Conservation (phyloP, 2,113 vertebrate species). For the Clinocottus analis region DNA sequence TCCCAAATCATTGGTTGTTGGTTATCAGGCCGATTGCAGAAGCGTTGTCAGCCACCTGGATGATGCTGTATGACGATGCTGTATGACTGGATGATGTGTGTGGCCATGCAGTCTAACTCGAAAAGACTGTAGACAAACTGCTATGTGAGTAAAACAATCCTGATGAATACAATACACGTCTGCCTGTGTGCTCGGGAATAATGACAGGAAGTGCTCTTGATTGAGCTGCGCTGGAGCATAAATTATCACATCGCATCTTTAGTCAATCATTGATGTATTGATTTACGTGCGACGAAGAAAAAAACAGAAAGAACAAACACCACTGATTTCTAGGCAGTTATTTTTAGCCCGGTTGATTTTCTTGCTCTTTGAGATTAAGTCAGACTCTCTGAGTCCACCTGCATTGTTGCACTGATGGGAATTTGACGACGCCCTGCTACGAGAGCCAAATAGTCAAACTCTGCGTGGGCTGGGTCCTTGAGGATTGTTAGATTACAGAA, state of each 20-base stretch:
- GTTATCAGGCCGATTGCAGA: too few species aligned
- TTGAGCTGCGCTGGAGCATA: background rate
- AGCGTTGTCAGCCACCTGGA: too few species aligned
- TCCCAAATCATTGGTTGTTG: background rate
- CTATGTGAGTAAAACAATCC: background rate
- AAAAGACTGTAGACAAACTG: background rate
- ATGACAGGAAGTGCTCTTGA: background rate
- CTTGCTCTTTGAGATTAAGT: constrained; percentile 22
- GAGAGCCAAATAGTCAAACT: background rate
- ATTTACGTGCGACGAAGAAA: background rate
- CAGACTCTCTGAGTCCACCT: background rate
- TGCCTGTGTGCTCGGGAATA: background rate
- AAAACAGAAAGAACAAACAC: constrained; percentile 3
- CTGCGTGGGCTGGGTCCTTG: constrained; percentile 1
- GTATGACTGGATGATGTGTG: too few species aligned
- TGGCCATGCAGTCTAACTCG: background rate
- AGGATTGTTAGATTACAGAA: constrained; percentile 23
- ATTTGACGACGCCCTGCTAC: background rate
- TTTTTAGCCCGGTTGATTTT: constrained; percentile 12
- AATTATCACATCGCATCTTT: constrained; percentile 1
- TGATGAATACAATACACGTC: background rate
- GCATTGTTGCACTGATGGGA: constrained; percentile 28
- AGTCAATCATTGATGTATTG: background rate
- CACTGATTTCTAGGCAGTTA: background rate
- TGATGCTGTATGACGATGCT: too few species aligned